Percentiles rank a stretch among this genome's conserved stretches.
These are phyloP conservation scores for Phaetusa simplex DNA, from an alignment of 2,113 vertebrate species.

Conservation along the genomic window DNA sequence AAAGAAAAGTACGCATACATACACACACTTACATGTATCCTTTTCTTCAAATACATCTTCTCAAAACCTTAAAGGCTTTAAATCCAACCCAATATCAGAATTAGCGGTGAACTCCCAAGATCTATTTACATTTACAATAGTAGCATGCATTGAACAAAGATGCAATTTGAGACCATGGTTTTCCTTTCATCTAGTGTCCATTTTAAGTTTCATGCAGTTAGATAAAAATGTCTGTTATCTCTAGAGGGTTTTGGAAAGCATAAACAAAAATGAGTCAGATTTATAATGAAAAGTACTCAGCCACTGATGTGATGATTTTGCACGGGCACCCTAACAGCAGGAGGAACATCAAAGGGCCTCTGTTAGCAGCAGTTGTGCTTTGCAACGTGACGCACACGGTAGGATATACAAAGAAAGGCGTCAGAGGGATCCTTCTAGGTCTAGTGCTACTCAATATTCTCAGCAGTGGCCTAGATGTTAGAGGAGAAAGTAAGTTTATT, in stretches of 20 bases:
- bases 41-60: background rate
- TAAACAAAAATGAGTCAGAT: background rate
- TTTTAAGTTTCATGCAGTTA: background rate
- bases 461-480: background rate
- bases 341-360: background rate
- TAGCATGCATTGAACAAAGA: background rate
- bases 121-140: background rate
- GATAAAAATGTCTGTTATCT: background rate
- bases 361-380: background rate
- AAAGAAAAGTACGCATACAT: background rate
- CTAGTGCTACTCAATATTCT: background rate
- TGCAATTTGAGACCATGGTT: fast-evolving
- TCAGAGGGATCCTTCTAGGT: background rate
- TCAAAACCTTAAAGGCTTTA: background rate
- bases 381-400: background rate
- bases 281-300: background rate
- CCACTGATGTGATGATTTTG: background rate
- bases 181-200: background rate
- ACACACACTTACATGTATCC: background rate
- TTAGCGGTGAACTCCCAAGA: background rate
- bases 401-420: background rate
- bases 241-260: background rate
- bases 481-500: background rate
- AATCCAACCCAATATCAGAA: background rate
- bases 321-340: background rate